Evolutionary conservation across 2,113 vertebrate species (phyloP).

Genomic region (Morone saxatilis): DNA sequence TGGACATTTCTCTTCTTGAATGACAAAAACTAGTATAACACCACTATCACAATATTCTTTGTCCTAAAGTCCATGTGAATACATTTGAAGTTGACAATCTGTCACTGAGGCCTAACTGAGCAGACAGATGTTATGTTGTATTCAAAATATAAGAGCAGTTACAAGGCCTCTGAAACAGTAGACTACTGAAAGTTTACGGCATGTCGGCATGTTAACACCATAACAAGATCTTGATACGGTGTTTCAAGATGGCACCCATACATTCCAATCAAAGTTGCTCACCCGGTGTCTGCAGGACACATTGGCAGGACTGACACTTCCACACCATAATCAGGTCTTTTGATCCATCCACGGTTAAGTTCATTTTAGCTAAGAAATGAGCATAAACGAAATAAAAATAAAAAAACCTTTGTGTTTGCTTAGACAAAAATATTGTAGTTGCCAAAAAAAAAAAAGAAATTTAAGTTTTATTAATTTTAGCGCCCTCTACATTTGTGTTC

Average conservation of each 20-base stretch:
- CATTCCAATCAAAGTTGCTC: neutral
- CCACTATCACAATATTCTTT: constrained; percentile 36
- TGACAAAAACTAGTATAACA: constrained; percentile 45
- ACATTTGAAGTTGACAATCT: constrained; percentile 54
- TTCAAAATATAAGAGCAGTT: constrained; percentile 38
- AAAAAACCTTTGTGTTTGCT: too few relatives aligned
- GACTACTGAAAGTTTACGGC: constrained; percentile 40
- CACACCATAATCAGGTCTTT: neutral
- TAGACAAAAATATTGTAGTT: neutral
- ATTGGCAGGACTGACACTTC: neutral
- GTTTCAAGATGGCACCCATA: constrained; percentile 14
- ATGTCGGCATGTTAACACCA: constrained; percentile 27
- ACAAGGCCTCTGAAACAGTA: constrained; percentile 60
- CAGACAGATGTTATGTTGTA: constrained; percentile 12
- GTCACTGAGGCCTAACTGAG: constrained; percentile 35
- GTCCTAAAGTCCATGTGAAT: constrained; percentile 41
- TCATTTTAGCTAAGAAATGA: neutral
- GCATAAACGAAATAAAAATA: too few relatives aligned
- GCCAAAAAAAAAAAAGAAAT: neutral
- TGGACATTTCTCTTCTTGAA: constrained; percentile 25
- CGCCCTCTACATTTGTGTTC: neutral
- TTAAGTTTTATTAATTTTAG: neutral
- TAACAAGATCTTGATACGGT: neutral
- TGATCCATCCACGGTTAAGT: neutral
- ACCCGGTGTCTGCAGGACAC: neutral